Base-by-base conservation (phyloP, 53 echinoderm and acorn worm species). In the Luidia sarsii region DNA sequence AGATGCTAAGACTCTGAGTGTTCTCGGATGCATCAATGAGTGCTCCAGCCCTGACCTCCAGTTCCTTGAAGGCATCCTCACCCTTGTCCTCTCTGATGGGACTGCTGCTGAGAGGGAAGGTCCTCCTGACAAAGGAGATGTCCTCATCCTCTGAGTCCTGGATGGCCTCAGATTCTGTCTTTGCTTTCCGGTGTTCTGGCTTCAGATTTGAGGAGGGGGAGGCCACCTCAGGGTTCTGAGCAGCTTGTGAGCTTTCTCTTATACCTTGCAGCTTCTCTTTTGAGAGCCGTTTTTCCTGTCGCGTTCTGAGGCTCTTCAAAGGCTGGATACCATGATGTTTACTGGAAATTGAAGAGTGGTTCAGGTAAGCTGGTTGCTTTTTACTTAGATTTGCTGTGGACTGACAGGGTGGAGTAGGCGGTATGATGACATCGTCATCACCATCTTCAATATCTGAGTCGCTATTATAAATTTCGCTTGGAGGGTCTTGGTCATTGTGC, bases 361-460 rank as follows among this genome's bases (percentile, higher is more conserved):
- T 9, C 13, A 60, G 30, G 18, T 32, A 60, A 4, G 46, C 23
- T 16, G 77, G 55, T 56, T 50, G 59, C 43, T 77, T 77, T 15
- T 24, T 6, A 30, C 39, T 77, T 43, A 60, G 30, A 32, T 62
- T 77, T 11, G 62, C 46, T 18, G 57, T 16, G 3, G 32, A 16
- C 35, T 70, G 83, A 24, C 63, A 56, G 7, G 62, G 83, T 8
- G 83, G 89, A 57, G 83, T 83, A 56, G 83, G 89, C 39, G 83
- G 89, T 45, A 83, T 77, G 21, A 83, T 67, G 31, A 67, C 50
- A 35, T 89, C 89, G 18, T 68, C 70, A n/a, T 71, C 81, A 28
- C 82, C 82, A 3, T 82, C 72, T 33, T 70, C 41, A 20, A 15
- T 57, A 6, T 62, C 48, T 33, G 54, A 15, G 3, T 37, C 25